These are phyloP conservation scores for Linyphia triangularis DNA, from an alignment of 2,888 invertebrate genomes.

Conservation along the genomic window DNA sequence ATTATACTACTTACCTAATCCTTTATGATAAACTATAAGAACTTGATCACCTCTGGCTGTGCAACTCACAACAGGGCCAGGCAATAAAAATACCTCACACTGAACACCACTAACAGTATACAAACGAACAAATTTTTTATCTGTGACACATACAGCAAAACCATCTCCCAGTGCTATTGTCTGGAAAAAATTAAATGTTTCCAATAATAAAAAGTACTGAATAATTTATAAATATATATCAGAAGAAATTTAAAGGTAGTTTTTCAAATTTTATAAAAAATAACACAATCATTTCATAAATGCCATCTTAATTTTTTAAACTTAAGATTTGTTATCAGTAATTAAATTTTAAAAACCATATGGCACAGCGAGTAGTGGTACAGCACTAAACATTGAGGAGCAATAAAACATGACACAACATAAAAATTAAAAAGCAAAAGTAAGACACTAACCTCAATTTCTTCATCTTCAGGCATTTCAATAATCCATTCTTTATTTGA, in stretches of 20 bases:
- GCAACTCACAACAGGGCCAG: constrained; percentile 87
- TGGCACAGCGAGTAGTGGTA: too few species aligned
- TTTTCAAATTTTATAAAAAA: background rate
- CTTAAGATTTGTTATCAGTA: too few species aligned
- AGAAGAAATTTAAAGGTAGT: background rate
- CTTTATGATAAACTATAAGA: constrained; percentile 75
- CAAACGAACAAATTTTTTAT: constrained; percentile 87
- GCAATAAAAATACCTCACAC: constrained; percentile 86
- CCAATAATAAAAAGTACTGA: background rate
- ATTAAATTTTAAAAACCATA: too few species aligned
- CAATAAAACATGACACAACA: background rate
- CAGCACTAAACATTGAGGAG: background rate
- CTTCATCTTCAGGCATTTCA: constrained; percentile 88
- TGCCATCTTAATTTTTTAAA: background rate
- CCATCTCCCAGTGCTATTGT: constrained; percentile 82
- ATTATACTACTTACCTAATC: constrained; percentile 71
- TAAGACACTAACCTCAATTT: constrained; percentile 83
- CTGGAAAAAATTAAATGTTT: constrained; percentile 80
- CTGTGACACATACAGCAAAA: constrained; percentile 90
- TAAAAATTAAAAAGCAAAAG: background rate
- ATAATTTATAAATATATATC: background rate
- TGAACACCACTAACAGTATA: constrained; percentile 93
- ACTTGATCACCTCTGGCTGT: constrained; percentile 78
- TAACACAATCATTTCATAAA: background rate
- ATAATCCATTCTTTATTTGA: constrained; percentile 91